These are phyloP conservation scores for Leptinotarsa juncta DNA, from an alignment of 2,888 invertebrate genomes.

Conservation along the genomic window DNA sequence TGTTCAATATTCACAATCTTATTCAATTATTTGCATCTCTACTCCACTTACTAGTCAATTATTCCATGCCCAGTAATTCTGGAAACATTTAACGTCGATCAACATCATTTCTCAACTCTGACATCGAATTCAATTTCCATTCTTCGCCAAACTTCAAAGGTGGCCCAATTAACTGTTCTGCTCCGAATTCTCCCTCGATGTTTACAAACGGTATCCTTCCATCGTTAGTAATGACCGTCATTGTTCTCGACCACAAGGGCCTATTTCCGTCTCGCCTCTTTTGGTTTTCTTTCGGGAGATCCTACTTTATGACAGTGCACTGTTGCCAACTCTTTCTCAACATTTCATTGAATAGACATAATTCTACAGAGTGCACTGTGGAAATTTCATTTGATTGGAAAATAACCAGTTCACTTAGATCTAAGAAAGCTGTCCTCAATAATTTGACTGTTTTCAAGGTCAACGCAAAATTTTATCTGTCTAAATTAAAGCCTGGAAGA, in stretches of 20 bases:
- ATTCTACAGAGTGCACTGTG: too few relatives aligned
- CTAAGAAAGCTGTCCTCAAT: too few relatives aligned
- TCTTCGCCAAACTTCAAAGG: conserved; percentile 9
- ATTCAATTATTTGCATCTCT: too few relatives aligned
- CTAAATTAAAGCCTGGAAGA: too few relatives aligned
- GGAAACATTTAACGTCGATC: not conserved
- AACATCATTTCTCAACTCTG: not conserved
- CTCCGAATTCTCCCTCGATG: conserved; percentile 12
- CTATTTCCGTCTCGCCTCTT: conserved; percentile 18
- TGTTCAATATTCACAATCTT: too few relatives aligned
- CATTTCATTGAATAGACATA: too few relatives aligned
- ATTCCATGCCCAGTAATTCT: not conserved
- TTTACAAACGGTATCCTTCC: conserved; percentile 18
- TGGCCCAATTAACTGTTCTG: conserved; percentile 16
- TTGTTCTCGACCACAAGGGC: conserved; percentile 25
- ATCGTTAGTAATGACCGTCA: conserved; percentile 23
- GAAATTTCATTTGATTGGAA: too few relatives aligned
- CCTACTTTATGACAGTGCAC: not conserved
- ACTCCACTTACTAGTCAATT: not conserved
- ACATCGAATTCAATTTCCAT: conserved; percentile 2
- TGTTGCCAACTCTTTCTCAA: not conserved
- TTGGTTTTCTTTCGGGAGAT: not conserved
- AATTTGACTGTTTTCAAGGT: too few relatives aligned
- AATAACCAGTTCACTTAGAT: too few relatives aligned
- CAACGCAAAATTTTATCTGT: too few relatives aligned